Evolutionary conservation across 2,888 invertebrate genomes (phyloP).

Genomic region (Sarcophaga variegata): DNA sequence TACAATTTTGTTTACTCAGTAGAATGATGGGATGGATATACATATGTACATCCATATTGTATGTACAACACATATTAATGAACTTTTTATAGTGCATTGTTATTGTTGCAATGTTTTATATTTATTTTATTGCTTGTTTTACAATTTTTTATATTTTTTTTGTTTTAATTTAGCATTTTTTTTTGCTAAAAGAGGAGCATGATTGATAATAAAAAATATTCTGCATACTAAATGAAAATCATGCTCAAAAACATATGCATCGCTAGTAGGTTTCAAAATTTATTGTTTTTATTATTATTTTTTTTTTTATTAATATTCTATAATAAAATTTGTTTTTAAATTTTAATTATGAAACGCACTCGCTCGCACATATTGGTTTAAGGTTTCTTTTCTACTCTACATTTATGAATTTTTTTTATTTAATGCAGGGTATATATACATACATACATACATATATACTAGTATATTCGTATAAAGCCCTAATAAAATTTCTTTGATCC

Average conservation of each 20-base stretch:
- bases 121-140: slow-evolving; percentile 9
- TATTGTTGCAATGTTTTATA: background rate
- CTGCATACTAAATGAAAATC: background rate
- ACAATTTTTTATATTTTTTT: background rate
- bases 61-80: background rate
- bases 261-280: too few species aligned
- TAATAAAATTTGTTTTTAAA: too few species aligned
- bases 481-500: background rate
- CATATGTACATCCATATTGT: background rate
- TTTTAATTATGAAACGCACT: too few species aligned
- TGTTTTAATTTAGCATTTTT: background rate
- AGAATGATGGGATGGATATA: background rate
- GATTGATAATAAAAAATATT: slow-evolving; percentile 6
- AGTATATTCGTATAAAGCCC: background rate
- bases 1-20: slow-evolving; percentile 27
- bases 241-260: slow-evolving; percentile 4
- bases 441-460: too few species aligned
- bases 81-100: background rate
- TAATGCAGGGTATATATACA: background rate
- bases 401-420: background rate
- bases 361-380: too few species aligned
- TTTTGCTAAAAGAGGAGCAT: background rate
- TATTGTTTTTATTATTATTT: too few species aligned
- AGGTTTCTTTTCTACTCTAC: too few species aligned
- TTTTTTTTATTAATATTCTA: too few species aligned